phyloP scores from a whole-genome alignment of 2,113 vertebrate species.

The Amazona vittata region DNA sequence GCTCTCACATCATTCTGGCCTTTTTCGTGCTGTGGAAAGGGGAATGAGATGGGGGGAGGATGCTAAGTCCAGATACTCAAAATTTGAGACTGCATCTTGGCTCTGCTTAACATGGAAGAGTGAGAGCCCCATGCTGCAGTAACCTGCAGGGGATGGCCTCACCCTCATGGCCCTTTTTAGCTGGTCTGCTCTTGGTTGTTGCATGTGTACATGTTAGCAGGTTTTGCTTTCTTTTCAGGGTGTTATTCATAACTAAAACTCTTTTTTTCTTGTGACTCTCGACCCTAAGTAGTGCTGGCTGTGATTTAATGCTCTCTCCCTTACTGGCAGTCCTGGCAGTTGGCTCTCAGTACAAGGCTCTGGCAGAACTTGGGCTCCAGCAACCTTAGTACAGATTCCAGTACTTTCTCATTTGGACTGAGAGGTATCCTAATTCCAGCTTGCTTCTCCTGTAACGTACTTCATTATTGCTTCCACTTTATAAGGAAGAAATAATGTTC shows the following conservation, averaged over 20 bases:
- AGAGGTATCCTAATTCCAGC: background rate
- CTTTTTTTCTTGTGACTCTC: background rate
- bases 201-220: background rate
- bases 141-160: background rate
- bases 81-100: background rate
- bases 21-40: background rate
- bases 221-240: background rate
- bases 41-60: background rate
- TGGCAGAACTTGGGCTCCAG: background rate
- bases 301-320: background rate
- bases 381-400: background rate
- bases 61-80: background rate
- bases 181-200: background rate
- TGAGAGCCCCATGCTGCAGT: accelerated
- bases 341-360: background rate
- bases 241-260: background rate
- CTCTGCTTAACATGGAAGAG: background rate
- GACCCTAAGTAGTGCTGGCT: background rate
- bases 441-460: background rate
- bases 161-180: background rate
- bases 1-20: background rate
- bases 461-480: background rate
- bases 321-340: background rate
- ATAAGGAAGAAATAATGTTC: constrained; percentile 32
- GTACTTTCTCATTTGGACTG: background rate